These are phyloP conservation scores for Amphiprion clarkii DNA, from an alignment of 2,797 vertebrate species.

Conservation along the genomic window DNA sequence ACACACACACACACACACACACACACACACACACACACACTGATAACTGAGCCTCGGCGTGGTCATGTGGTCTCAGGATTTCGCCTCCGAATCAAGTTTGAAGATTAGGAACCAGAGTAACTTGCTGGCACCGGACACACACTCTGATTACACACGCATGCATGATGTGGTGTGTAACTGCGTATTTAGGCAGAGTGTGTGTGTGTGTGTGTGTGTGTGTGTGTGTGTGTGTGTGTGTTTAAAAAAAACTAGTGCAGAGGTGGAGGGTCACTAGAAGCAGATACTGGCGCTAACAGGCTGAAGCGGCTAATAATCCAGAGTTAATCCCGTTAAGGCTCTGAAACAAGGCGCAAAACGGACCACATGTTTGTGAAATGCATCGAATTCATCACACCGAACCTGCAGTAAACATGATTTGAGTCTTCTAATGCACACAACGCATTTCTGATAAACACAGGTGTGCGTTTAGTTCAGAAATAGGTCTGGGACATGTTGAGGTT, in stretches of 20 bases:
- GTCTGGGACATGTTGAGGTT: too few species aligned
- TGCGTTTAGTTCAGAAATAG: too few species aligned
- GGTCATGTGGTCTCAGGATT: slow-evolving; percentile 66
- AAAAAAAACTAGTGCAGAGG: background rate
- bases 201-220: background rate
- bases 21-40: slow-evolving; percentile 19
- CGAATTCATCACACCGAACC: background rate
- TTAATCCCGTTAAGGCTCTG: slow-evolving; percentile 41
- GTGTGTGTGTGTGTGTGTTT: background rate
- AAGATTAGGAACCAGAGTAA: slow-evolving; percentile 63
- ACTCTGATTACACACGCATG: background rate
- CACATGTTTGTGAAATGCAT: background rate
- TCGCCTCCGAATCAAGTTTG: slow-evolving; percentile 38
- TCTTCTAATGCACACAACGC: too few species aligned
- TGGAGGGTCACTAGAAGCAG: background rate
- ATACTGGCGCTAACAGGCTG: slow-evolving; percentile 5
- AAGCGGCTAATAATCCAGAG: slow-evolving; percentile 36
- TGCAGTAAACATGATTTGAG: too few species aligned
- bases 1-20: background rate
- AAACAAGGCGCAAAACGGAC: slow-evolving; percentile 4
- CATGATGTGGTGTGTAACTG: background rate
- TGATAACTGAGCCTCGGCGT: slow-evolving; percentile 19
- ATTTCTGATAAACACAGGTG: too few species aligned
- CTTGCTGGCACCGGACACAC: slow-evolving; percentile 18
- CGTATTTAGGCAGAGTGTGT: slow-evolving; percentile 1